Base-by-base conservation (phyloP, 2,888 invertebrate species). In the Eutolmus rufibarbis region DNA sequence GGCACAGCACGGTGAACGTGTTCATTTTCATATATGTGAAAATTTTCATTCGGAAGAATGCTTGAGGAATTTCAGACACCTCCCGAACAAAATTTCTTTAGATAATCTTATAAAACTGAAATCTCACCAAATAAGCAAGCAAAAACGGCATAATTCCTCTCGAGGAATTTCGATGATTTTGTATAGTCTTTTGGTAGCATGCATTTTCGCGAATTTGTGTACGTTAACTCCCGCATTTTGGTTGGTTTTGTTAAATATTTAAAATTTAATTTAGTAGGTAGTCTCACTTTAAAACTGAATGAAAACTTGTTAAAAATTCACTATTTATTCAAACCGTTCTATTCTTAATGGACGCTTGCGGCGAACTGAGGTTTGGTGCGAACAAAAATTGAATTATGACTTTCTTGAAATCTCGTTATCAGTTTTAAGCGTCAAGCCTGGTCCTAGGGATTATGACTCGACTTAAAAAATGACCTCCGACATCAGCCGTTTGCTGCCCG, bases 171-270 rank as follows among this genome's bases (percentile, higher is more conserved):
- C 19, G 88, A 28, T 19, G 88, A 88, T 82, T 88, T 88, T 5
- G 88, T 88, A 37, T 88, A 88, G 40, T 88, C 88, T 76, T 77
- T 87, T 8, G 88, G 88, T 85, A 88, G 81, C 88, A 88, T 88
- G 31, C 87, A 88, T 74, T 76, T 88, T 74, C 88, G 85, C 19
- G 88, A 88, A 77, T 88, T 88, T 23, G 87, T 88, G 40, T 88
- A 88, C 16, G 88, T 88, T 77, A 88, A 86, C 51, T 88, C 88
- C 12, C 88, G 87, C 87, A 88, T 88, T 86, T 57, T 86, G 37
- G 16, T 19, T n/a, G 16, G 19, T 9, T 57, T 57, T 34, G 7
- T 9, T 8, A 9, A 9, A 8, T 66, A 66, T 23, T 66, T 66
- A 2, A 66, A 66, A 23, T 28, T 66, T 2, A 23, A 8, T 28